A percentile compares a stretch with the other conserved stretches of the same genome.
These are phyloP conservation scores for Dendrocincla fuliginosa DNA, from an alignment of 2,797 vertebrate genomes.

Conservation along the genomic window DNA sequence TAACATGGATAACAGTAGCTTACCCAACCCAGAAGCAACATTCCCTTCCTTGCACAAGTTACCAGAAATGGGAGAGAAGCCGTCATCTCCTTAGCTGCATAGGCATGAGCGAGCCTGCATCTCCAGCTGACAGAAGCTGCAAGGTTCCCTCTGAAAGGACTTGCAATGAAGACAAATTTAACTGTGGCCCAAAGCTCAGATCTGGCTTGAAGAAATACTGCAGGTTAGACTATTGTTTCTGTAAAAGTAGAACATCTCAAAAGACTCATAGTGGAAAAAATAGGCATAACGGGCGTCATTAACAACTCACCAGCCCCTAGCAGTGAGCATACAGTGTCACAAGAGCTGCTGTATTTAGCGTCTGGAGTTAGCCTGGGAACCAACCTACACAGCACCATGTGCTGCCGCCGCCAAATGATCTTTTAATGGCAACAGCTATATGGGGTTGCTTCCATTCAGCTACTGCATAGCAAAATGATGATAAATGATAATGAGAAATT, in stretches of 20 bases:
- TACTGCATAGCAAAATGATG: slow-evolving; percentile 23
- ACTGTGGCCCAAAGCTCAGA: background rate
- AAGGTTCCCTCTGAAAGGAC: slow-evolving; percentile 43
- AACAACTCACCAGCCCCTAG: slow-evolving; percentile 10
- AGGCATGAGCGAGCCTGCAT: background rate
- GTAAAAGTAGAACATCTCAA: background rate
- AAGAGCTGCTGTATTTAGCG: background rate
- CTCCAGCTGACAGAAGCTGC: background rate
- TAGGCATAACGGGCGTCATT: background rate
- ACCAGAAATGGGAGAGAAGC: background rate
- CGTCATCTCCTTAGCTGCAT: background rate
- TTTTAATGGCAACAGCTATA: slow-evolving; percentile 56
- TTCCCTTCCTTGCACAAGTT: background rate
- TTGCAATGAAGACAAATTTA: background rate
- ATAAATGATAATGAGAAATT: slow-evolving; percentile 51
- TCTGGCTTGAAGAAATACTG: slow-evolving; percentile 68
- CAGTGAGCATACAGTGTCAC: background rate
- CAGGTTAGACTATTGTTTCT: slow-evolving; percentile 48
- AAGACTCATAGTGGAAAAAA: background rate
- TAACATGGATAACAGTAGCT: background rate
- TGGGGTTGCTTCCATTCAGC: slow-evolving; percentile 19
- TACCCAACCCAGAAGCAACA: background rate
- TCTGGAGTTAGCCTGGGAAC: background rate
- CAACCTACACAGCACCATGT: slow-evolving; percentile 19
- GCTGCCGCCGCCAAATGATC: slow-evolving; percentile 45